Base-by-base conservation (phyloP, 2,113 vertebrate species). In the Melanerpes aurifrons region DNA sequence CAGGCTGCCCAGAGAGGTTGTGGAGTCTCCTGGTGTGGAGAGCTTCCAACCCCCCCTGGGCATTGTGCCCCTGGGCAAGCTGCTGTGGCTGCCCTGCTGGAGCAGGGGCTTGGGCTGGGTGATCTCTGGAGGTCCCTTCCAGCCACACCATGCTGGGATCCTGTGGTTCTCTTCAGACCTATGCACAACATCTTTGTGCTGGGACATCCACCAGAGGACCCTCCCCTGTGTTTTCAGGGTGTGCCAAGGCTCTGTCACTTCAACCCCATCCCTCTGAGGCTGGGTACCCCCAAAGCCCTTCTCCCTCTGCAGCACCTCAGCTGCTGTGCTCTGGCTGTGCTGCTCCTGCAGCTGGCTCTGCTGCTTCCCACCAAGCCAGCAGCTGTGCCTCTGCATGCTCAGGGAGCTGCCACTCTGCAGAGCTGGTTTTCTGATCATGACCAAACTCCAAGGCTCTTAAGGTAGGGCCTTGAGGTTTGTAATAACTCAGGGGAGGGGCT, bases 401-500 rank as follows among this genome's bases (percentile, higher is more conserved):
- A 35, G 86, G 79, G 56, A 89, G 93, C 58, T 93, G 90, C 85
- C 66, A 53, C 78, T 81, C 80, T 50, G 7, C 45, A 0, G 75
- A 31, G 76, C 82, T 94, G 82, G 86, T 28, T 96, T 95, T 94
- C 93, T 96, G 93, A 79, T 95, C 91, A 53, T 95, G 94, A 91
- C 89, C 91, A 86, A 61, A n/a, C 69, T 91, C 73, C 92, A 86
- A 45, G 96, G 95, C 91, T 75, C 79, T 94, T 92, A 90, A 95
- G 90, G 89, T 92, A 86, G 70, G 80, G 87, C 87, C 91, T 96
- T 92, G 76, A 83, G 85, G 25, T 92, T 96, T 96, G 95, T 95
- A 94, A 96, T 95, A 95, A 92, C 89, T 94, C 91, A 76, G 2
- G 18, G 90, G 94, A 96, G 93, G 94, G 95, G 66, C 70, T 56